Base-by-base conservation (phyloP, 2,888 invertebrate genomes). In the Aleiodes alternator region DNA sequence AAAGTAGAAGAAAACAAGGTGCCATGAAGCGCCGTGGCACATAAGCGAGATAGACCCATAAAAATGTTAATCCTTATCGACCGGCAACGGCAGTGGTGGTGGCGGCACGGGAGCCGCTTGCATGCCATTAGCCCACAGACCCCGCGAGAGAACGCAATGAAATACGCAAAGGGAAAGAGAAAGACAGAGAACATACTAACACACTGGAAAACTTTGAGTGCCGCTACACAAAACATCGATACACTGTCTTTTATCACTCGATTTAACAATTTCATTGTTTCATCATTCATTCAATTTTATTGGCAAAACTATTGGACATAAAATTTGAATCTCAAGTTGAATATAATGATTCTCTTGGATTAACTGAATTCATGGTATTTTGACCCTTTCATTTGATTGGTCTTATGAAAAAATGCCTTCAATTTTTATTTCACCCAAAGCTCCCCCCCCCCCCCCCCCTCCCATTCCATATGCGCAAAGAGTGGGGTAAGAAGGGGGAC, bases 1-100 rank as follows among this genome's bases (percentile, higher is more conserved):
- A 83, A 83, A 82, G 82, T 79, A 83, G 84, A 86, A 84, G 86
- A 79, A 85, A 87, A 86, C 84, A 83, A 85, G 86, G 86, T 85
- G 86, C 81, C 84, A 85, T 84, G 84, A 84, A 84, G 84, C 85
- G 84, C 86, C 81, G 82, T 84, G 79, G 84, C 83, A 84, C 85
- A 87, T 87, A 88, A 87, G 87, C 87, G 86, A 87, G 89, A 88
- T 89, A 89, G 88, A 89, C 88, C 89, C 89, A 89, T 89, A 89
- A 89, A 89, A 89, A 89, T 89, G 89, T 88, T 89, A 89, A 89
- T 89, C 87, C 86, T 86, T 87, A 89, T 89, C 89, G 89, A 89
- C 85, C 89, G 87, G 80, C 82, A 34, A 4, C 4, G 34, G 34
- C 34, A 6, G 34, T 6, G 34, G 34, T 4, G 34, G 34, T 3